Conservation (phyloP, 2,888 invertebrate species). For the Bugulina stolonifera region DNA sequence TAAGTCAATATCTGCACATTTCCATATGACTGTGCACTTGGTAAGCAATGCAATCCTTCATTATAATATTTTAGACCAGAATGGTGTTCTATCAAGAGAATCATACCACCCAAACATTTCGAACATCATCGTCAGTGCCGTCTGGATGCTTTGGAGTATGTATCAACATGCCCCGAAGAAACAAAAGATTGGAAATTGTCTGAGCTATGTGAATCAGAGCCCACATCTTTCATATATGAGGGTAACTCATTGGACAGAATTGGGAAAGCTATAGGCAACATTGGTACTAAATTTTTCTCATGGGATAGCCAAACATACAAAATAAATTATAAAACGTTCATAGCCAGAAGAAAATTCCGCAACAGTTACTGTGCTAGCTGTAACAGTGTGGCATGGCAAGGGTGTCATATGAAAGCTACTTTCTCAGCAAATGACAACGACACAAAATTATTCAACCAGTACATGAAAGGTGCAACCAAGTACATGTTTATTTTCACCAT, state of each 20-base stretch:
- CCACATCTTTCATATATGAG: slow-evolving; percentile 8
- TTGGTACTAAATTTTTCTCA: not conserved
- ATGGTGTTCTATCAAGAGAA: not conserved
- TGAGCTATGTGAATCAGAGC: not conserved
- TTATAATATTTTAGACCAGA: not conserved
- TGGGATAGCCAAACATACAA: not conserved
- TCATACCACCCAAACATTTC: not conserved
- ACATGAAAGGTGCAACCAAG: not conserved
- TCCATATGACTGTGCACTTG: not conserved
- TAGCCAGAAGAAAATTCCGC: not conserved
- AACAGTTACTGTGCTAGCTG: slow-evolving; percentile 14
- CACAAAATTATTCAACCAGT: not conserved
- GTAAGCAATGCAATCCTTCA: not conserved
- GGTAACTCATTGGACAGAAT: not conserved
- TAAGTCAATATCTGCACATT: too few relatives aligned
- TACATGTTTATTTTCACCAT: not conserved
- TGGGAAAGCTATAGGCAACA: not conserved
- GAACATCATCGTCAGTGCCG: not conserved
- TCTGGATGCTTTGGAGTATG: not conserved
- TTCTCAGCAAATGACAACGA: not conserved
- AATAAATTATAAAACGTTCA: not conserved
- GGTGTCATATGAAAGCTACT: not conserved
- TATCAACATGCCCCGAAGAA: not conserved
- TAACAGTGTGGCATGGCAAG: not conserved
- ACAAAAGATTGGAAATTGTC: not conserved